A percentile compares a stretch with the other conserved stretches of the same genome.
Conservation (phyloP, 2,113 vertebrate genomes). For the Struthio camelus region DNA sequence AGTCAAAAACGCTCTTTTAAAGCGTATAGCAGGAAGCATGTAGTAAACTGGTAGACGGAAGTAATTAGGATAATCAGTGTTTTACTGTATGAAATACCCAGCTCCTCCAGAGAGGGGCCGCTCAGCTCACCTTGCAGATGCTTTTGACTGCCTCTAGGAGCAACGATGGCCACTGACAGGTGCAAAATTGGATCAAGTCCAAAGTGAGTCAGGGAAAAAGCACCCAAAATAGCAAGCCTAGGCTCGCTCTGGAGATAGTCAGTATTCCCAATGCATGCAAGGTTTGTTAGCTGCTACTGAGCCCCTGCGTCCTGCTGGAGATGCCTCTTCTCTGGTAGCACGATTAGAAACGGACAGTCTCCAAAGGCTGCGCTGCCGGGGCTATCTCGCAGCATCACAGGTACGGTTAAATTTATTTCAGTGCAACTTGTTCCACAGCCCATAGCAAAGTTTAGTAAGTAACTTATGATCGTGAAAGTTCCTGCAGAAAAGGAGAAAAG, state of each 20-base stretch:
- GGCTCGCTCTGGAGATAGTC: accelerated
- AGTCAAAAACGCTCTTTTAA: not conserved
- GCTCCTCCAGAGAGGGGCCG: accelerated
- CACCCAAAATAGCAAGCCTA: not conserved
- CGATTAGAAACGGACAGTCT: not conserved
- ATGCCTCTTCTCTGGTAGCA: not conserved
- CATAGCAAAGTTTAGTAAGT: not conserved
- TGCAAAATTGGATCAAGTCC: not conserved
- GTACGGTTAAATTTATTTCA: not conserved
- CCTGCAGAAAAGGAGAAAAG: not conserved
- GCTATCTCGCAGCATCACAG: too few relatives aligned
- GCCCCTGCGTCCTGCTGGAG: not conserved
- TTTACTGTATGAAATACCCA: not conserved
- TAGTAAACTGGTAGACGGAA: not conserved
- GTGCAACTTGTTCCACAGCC: too few relatives aligned
- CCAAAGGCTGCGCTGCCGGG: not conserved
- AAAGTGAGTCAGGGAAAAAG: not conserved
- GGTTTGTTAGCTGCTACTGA: not conserved
- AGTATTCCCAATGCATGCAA: accelerated
- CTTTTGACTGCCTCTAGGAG: not conserved
- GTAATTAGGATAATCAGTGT: not conserved
- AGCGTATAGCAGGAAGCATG: accelerated
- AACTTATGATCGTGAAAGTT: not conserved
- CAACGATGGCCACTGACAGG: not conserved
- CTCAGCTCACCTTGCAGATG: not conserved